Evolutionary conservation across 2,113 vertebrate species (phyloP), one percentile per base, ranked within the genome.

Genomic region (Entosphenus tridentatus): DNA sequence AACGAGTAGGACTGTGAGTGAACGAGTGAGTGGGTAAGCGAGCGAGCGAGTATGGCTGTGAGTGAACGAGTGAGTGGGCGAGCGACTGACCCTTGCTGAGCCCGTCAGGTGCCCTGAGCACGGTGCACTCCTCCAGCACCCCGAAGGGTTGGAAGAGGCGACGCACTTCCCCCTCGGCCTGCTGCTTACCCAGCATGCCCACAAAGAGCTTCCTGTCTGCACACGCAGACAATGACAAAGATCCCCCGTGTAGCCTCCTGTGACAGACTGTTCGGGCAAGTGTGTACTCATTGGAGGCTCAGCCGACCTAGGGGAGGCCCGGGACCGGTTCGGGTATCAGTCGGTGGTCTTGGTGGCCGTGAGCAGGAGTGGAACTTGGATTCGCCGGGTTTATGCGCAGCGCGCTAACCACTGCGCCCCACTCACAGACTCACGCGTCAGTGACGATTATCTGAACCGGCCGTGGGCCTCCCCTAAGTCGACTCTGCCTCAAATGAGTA

Each of bases 161-260:
- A 73, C 84, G 81, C 68, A 91, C 87, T 0, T 92, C 87, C 71
- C 90, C 88, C 68, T 91, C 88, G 17, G 85, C 85, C 79, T 91
- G 88, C 78, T 91, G 87, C 79, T 89, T 92, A 69, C 88, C 87
- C 77, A 92, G 79, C 88, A 92, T 92, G 69, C 88, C 87, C 72
- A 92, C 88, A 78, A 92, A 92, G 71, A 92, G 80, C 78, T 92
- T 92, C 77, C 88, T 81, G 79, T 92, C 88, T 82, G 90, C 88
- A 90, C 79, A 55, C 56, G 10, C 62, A n/a, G 10, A 14, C 1
- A 67, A 65, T 39, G 56, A 12, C 56, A 56, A 9, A 8, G 8
- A 11, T 56, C 57, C 4, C 39, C 39, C 39, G 39, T 7, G 39
- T 6, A 39, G 39, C 39, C 39, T 39, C 39, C 39, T n/a, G n/a